Percentiles rank a stretch among this genome's conserved stretches.
Evolutionary conservation across 2,888 invertebrate species (phyloP).

Genomic region (Nymphalis polychloros): DNA sequence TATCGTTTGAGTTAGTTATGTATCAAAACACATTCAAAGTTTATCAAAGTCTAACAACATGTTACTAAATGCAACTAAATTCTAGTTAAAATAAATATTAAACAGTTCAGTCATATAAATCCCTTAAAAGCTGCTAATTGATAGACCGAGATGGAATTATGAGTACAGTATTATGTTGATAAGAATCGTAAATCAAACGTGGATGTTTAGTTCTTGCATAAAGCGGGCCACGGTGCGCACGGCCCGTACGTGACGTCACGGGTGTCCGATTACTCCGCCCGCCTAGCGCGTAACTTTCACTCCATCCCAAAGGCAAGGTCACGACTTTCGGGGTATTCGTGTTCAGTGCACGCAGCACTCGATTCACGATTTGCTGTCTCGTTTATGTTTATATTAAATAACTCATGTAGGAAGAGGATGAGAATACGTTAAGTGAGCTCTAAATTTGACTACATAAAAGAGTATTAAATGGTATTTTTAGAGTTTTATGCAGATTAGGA

Average conservation of each 20-base stretch:
- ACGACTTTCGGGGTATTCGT: conserved; percentile 29
- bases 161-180: not conserved
- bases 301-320: conserved; percentile 50
- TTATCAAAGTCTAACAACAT: no score
- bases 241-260: conserved; percentile 74
- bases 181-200: conserved; percentile 5
- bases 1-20: no score
- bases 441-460: not conserved
- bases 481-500: not conserved
- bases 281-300: conserved; percentile 63
- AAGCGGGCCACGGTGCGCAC: conserved; percentile 68
- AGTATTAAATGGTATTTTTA: not conserved
- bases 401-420: conserved; percentile 2
- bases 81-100: no score
- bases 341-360: conserved; percentile 32
- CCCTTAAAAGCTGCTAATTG: not conserved
- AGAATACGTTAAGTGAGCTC: not conserved
- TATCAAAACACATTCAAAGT: no score
- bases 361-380: conserved; percentile 10
- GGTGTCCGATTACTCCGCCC: conserved; percentile 69
- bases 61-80: no score
- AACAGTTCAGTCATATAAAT: not conserved
- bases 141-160: not conserved
- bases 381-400: conserved; percentile 7
- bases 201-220: conserved; percentile 35